phyloP scores from a whole-genome alignment of 2,113 vertebrate genomes.

The Centropristis striata region DNA sequence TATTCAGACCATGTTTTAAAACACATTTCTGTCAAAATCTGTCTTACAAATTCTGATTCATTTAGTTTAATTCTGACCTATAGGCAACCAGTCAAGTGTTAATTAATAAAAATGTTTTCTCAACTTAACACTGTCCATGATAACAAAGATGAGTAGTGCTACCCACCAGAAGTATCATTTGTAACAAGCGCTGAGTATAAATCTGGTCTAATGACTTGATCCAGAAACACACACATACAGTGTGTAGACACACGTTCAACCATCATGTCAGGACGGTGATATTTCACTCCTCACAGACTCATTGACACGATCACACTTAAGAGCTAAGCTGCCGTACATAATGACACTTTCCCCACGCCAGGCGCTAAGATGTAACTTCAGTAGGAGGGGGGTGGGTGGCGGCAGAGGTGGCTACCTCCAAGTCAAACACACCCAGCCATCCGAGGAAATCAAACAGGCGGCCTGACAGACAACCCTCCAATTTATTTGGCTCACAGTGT shows the following conservation, averaged over 20 bases:
- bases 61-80: background rate
- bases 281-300: slow-evolving; percentile 26
- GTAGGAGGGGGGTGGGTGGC: background rate
- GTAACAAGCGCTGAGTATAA: background rate
- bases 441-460: slow-evolving; percentile 63
- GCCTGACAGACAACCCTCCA: slow-evolving; percentile 67
- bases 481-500: slow-evolving; percentile 66
- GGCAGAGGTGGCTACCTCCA: slow-evolving; percentile 33
- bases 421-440: slow-evolving; percentile 45
- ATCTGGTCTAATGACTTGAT: too few species aligned
- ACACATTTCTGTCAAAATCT: background rate
- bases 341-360: slow-evolving; percentile 22
- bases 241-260: background rate
- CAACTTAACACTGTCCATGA: background rate
- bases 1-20: background rate
- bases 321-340: slow-evolving; percentile 20
- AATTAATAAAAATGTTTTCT: background rate
- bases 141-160: background rate
- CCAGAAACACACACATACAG: background rate
- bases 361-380: slow-evolving; percentile 37
- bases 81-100: background rate
- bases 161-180: background rate
- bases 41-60: background rate
- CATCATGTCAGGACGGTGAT: background rate
- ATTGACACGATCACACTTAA: slow-evolving; percentile 17